phyloP scores from a whole-genome alignment of 2,888 invertebrate genomes.

The Cryptophagus acutangulus region DNA sequence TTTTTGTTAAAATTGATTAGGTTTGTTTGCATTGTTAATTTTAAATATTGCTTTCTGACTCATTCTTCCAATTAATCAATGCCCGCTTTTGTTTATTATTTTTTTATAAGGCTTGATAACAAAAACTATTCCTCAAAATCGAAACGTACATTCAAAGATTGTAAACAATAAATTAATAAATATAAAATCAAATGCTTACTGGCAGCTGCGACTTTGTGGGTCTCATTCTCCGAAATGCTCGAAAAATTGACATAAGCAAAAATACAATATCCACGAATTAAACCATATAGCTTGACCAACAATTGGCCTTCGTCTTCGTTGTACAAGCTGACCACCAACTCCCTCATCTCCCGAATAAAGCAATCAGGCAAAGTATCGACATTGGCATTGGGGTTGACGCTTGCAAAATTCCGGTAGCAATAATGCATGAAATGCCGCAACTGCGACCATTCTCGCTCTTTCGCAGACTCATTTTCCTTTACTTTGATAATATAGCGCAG shows the following conservation, averaged over 20 bases:
- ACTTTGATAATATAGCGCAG: slow-evolving; percentile 32
- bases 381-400: slow-evolving; percentile 34
- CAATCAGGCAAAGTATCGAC: slow-evolving; percentile 35
- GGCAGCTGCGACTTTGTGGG: too few relatives aligned
- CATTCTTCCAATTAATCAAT: too few relatives aligned
- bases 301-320: slow-evolving; percentile 50
- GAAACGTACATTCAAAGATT: too few relatives aligned
- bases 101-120: too few relatives aligned
- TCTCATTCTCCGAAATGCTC: slow-evolving; percentile 42
- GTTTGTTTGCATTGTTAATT: too few relatives aligned
- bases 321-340: slow-evolving; percentile 37
- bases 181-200: too few relatives aligned
- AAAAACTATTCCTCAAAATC: too few relatives aligned
- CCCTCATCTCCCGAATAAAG: slow-evolving; percentile 38
- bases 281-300: slow-evolving; percentile 58
- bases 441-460: slow-evolving; percentile 38
- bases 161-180: too few relatives aligned
- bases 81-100: too few relatives aligned
- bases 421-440: slow-evolving; percentile 42
- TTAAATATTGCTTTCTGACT: too few relatives aligned
- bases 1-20: too few relatives aligned
- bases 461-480: slow-evolving; percentile 33
- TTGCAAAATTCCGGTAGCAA: slow-evolving; percentile 41
- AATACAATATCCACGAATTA: slow-evolving; percentile 60
- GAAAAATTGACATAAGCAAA: slow-evolving; percentile 54